Conservation (phyloP, 2,797 vertebrate species). For the Myotis daubentonii region DNA sequence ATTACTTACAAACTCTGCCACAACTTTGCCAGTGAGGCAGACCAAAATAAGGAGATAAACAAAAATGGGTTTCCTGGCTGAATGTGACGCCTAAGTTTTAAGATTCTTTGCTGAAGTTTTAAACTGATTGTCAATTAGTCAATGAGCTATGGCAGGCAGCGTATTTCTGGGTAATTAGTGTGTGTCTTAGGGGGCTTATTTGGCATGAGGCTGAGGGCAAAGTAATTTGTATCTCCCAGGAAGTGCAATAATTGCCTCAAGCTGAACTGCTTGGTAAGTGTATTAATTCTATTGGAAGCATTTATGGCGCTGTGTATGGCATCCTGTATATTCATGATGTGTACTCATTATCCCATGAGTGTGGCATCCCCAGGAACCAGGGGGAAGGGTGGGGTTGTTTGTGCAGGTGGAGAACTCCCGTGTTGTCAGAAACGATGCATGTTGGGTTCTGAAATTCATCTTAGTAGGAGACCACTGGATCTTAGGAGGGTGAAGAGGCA, state of each 20-base stretch:
- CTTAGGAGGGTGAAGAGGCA: background rate
- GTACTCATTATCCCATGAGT: slow-evolving; percentile 47
- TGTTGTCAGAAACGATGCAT: background rate
- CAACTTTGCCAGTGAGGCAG: slow-evolving; percentile 58
- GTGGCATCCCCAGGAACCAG: background rate
- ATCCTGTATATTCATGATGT: slow-evolving; percentile 75
- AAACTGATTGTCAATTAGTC: slow-evolving; percentile 71
- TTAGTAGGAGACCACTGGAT: background rate
- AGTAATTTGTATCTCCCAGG: slow-evolving; percentile 69
- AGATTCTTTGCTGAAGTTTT: slow-evolving; percentile 77
- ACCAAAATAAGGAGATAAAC: slow-evolving; percentile 72
- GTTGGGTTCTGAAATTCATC: slow-evolving; percentile 14
- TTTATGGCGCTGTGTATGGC: slow-evolving; percentile 74
- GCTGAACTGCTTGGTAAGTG: slow-evolving; percentile 68
- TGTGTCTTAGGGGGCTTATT: slow-evolving; percentile 75
- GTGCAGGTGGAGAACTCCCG: background rate
- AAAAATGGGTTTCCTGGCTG: slow-evolving; percentile 72
- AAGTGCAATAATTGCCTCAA: slow-evolving; percentile 68
- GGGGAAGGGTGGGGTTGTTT: background rate
- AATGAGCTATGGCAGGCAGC: slow-evolving; percentile 76
- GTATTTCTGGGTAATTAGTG: slow-evolving; percentile 73
- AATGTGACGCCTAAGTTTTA: slow-evolving; percentile 70
- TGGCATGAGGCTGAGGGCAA: slow-evolving; percentile 80
- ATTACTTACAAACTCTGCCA: slow-evolving; percentile 58
- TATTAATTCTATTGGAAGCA: slow-evolving; percentile 76